Percentiles rank a stretch among this genome's conserved stretches.
Conservation (phyloP, 2,888 invertebrate species). For the Malacosoma neustria region DNA sequence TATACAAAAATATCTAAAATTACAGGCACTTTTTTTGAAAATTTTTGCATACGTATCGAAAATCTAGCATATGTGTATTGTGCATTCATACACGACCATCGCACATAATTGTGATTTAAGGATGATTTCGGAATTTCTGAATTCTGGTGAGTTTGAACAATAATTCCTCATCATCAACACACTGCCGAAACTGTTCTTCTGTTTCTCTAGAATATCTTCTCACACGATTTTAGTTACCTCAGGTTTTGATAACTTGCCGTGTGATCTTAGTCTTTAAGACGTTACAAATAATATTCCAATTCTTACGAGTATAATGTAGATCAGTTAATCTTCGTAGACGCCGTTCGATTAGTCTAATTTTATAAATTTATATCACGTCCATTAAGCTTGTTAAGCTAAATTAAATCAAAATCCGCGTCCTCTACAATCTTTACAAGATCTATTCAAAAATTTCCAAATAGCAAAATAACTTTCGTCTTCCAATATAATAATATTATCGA, state of each 20-base stretch:
- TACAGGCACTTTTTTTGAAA: slow-evolving; percentile 35
- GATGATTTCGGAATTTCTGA: no score
- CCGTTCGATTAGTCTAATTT: slow-evolving; percentile 18
- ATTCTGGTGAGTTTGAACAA: no score
- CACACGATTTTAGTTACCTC: background rate
- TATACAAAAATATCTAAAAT: slow-evolving; percentile 22
- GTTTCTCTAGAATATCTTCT: slow-evolving; percentile 32
- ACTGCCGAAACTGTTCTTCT: no score
- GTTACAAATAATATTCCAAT: background rate
- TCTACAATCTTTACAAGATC: slow-evolving; percentile 41
- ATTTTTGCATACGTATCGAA: slow-evolving; percentile 6
- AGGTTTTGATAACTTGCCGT: background rate
- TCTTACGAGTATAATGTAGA: background rate
- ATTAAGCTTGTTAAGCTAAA: slow-evolving; percentile 41
- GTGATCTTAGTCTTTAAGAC: background rate
- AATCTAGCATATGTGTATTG: no score
- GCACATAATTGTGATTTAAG: no score
- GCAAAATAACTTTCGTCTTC: slow-evolving; percentile 57
- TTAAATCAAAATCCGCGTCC: slow-evolving; percentile 35
- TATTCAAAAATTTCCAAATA: slow-evolving; percentile 49
- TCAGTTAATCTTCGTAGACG: slow-evolving; percentile 14
- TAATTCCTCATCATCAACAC: no score
- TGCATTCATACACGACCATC: background rate
- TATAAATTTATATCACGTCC: slow-evolving; percentile 43
- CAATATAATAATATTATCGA: slow-evolving; percentile 10